Percentiles rank a stretch among this genome's conserved stretches.
phyloP scores from a whole-genome alignment of 2,888 invertebrate genomes.

The Agrenia bidenticulata region DNA sequence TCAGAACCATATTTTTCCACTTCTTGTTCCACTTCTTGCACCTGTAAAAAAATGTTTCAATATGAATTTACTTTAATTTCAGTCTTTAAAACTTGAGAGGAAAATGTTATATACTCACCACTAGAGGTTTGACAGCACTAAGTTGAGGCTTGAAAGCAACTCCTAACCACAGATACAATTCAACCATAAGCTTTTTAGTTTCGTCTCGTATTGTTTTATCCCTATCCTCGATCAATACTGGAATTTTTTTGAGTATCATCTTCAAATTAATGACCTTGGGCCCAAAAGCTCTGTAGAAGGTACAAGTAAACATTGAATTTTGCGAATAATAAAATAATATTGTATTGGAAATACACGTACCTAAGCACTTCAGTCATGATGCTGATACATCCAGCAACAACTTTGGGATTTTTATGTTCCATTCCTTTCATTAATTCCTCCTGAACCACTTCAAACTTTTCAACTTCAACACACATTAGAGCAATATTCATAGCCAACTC shows the following conservation, averaged over 20 bases:
- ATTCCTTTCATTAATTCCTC: constrained; percentile 92
- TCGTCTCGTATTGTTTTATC: constrained; percentile 91
- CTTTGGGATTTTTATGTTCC: constrained; percentile 94
- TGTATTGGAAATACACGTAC: constrained; percentile 53
- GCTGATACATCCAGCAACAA: constrained; percentile 79
- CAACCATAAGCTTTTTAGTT: constrained; percentile 84
- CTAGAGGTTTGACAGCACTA: constrained; percentile 81
- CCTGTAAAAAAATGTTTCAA: constrained; percentile 55
- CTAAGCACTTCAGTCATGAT: constrained; percentile 73
- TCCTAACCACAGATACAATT: constrained; percentile 90
- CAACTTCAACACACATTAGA: constrained; percentile 93
- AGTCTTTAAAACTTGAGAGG: not conserved
- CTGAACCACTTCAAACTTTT: constrained; percentile 83
- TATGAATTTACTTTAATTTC: not conserved
- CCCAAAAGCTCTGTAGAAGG: constrained; percentile 73
- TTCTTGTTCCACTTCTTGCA: constrained; percentile 84
- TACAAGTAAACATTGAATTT: not conserved
- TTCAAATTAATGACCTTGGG: constrained; percentile 86
- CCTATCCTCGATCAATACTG: constrained; percentile 80
- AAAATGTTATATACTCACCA: constrained; percentile 57
- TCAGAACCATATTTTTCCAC: constrained; percentile 72
- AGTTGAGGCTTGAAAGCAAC: constrained; percentile 81
- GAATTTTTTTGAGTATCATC: constrained; percentile 82
- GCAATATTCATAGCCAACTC: constrained; percentile 86
- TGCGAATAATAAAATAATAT: not conserved